Base-by-base conservation (phyloP, 1,140 invertebrate genomes). In the Drosophila bocqueti region DNA sequence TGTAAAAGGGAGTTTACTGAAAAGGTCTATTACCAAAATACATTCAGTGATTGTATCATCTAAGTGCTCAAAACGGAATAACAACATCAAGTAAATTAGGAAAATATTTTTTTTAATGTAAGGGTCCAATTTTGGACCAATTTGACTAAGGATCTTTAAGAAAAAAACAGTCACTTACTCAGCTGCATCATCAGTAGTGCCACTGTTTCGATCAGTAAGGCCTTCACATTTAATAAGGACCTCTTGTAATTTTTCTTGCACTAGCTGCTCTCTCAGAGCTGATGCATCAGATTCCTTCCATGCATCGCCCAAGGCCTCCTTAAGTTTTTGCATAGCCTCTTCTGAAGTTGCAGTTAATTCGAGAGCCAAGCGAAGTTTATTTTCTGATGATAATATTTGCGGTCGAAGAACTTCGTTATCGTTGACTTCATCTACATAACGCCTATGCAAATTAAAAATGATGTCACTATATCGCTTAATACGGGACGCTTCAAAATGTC, bases 231-330 rank as follows among this genome's bases (percentile, higher is more conserved):
- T 93, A 6, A 94, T 66, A 24, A 93, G 85, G 40, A 94, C 78
- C 74, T 94, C 94, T 54, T 93, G 93, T 5, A 94, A 93, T 21
- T 93, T 79, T 46, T 94, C 93, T 57, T 94, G 94, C 1, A 93
- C 92, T 18, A 93, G 92, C 57, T 93, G 94, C 45, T 95, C 94
- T 0, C 94, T 89, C 1, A 83, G 68, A 42, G 93, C 93, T 16
- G 94, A 93, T 4, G 93, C 93, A 59, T 94, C 94, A 0, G 93
- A 93, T 26, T 94, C 72, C 52, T 92, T 93, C 72, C 91, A 91
- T 9, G 91, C 83, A 47, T 92, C 81, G 1, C 92, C 83, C 63
- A 90, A 42, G 15, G 72, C 59, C 29, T 82, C 65, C 16, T 76
- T 81, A n/a, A 90, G 49, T 36, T 75, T 68, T 31, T 78, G 47